These are phyloP conservation scores for Drosophila nr. fundita DNA, from an alignment of 2,888 invertebrate species.

Conservation along the genomic window DNA sequence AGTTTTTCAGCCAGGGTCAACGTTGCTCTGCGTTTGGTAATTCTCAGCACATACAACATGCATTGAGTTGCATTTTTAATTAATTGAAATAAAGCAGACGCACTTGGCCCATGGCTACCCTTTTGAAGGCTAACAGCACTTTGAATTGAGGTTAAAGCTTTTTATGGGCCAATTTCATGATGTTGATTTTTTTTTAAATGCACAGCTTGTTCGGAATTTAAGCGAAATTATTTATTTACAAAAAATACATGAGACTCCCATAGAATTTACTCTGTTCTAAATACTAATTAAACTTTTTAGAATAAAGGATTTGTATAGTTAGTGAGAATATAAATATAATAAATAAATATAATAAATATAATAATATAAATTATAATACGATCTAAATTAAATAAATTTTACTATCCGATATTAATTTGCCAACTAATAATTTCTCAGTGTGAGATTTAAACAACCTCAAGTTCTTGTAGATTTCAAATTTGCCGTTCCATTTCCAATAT, in stretches of 20 bases:
- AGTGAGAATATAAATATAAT: neutral
- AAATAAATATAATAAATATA: no score
- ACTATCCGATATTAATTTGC: neutral
- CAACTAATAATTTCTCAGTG: neutral
- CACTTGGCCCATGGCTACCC: conserved; percentile 44
- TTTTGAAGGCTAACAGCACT: conserved; percentile 45
- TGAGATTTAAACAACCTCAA: neutral
- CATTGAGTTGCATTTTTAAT: conserved; percentile 73
- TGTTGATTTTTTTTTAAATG: conserved; percentile 10
- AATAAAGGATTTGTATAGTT: neutral
- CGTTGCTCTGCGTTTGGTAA: conserved; percentile 30
- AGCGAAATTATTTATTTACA: neutral
- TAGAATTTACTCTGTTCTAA: neutral
- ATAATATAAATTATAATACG: neutral
- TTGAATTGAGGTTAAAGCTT: conserved; percentile 34
- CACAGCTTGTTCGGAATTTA: neutral
- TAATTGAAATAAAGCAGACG: conserved; percentile 66
- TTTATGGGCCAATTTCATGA: conserved; percentile 34
- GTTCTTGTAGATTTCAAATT: neutral
- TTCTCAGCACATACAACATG: conserved; percentile 49
- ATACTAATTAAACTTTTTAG: neutral
- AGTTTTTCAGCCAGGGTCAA: conserved; percentile 53
- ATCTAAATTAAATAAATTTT: neutral
- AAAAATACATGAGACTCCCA: neutral
- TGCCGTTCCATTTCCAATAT: neutral